Percentiles rank a stretch among this genome's conserved stretches.
phyloP scores from a whole-genome alignment of 2,888 invertebrate genomes.

The Atethmia centrago region DNA sequence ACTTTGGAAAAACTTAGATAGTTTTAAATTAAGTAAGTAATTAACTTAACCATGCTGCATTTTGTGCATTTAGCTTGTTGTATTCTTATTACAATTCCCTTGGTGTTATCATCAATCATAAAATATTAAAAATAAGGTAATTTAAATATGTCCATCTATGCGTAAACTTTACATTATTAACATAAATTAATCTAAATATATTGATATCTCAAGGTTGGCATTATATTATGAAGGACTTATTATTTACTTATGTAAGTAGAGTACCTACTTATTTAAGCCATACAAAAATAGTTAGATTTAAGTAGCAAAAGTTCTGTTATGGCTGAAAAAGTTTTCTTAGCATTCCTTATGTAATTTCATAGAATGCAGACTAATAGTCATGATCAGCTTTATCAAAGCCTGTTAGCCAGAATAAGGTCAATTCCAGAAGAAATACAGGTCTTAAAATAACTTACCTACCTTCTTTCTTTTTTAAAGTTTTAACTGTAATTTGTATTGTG shows the following conservation, averaged over 20 bases:
- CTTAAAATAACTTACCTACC: neutral
- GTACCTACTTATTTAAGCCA: neutral
- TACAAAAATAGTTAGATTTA: neutral
- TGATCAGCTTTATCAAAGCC: neutral
- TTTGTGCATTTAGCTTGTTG: neutral
- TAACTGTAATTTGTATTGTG: neutral
- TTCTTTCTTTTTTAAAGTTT: neutral
- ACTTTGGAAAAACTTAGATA: neutral
- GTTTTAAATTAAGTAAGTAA: neutral
- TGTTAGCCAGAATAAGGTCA: neutral
- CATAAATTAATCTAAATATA: neutral
- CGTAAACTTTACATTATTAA: neutral
- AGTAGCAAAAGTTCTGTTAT: no score
- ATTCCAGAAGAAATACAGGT: neutral
- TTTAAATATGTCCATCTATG: neutral
- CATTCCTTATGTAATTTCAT: neutral
- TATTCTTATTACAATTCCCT: slow-evolving; percentile 8
- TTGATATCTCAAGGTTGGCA: slow-evolving; percentile 21
- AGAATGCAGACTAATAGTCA: neutral
- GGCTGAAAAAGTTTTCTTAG: neutral
- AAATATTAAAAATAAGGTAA: neutral
- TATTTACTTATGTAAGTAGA: neutral
- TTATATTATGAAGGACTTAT: neutral
- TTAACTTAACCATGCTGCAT: neutral
- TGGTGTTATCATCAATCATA: neutral